phyloP scores from a whole-genome alignment of 92 coral and sea anemone genomes.

The Bergia puertoricense region DNA sequence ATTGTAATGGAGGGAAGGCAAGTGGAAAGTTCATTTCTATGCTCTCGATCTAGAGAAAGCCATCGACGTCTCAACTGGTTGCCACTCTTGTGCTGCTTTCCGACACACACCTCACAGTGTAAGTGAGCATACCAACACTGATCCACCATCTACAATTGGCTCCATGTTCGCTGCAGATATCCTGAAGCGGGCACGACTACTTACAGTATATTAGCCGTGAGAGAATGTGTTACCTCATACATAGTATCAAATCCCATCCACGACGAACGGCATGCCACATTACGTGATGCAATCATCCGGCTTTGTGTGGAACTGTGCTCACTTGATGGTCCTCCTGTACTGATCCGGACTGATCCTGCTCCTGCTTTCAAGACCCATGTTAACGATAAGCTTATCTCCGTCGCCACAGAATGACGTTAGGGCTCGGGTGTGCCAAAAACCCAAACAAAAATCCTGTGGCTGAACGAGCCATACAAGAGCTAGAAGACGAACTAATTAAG shows the following conservation, averaged over 20 bases:
- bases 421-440: too few relatives aligned
- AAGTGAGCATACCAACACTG: not conserved
- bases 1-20: conserved; percentile 53
- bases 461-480: too few relatives aligned
- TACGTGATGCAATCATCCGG: not conserved
- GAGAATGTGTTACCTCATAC: not conserved
- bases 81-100: conserved; percentile 37
- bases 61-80: conserved; percentile 15
- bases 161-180: too few relatives aligned
- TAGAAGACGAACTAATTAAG: too few relatives aligned
- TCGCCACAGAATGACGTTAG: too few relatives aligned
- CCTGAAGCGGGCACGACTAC: too few relatives aligned
- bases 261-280: not conserved
- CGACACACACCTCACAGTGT: conserved; percentile 20
- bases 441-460: too few relatives aligned
- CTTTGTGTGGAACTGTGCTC: conserved; percentile 2
- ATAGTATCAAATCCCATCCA: not conserved
- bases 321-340: not conserved
- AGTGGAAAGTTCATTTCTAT: conserved; percentile 47
- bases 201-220: not conserved
- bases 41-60: conserved; percentile 19
- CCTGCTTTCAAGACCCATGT: too few relatives aligned
- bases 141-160: not conserved
- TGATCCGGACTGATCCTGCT: too few relatives aligned
- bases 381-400: too few relatives aligned